Evolutionary conservation across 1,140 invertebrate genomes (phyloP), one percentile per base, ranked within the genome.

Genomic region (Zaprionus davidi): DNA sequence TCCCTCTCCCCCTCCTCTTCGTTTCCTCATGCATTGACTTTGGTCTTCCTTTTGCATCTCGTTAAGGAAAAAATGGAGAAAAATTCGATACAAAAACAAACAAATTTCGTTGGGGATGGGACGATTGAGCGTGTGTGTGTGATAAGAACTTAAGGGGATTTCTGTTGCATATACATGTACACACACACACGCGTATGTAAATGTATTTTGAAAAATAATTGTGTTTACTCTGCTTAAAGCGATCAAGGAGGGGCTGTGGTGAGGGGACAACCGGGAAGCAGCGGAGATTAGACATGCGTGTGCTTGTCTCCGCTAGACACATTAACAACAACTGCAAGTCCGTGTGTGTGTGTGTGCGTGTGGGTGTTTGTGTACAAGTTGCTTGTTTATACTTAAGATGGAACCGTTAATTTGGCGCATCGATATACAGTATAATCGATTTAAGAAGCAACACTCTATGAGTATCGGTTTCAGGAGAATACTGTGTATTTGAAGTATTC

Each of bases 181-280:
- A 59, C 56, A 53, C 56, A 22, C 31, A 49, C 12, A 31, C 17
- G 58, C n/a, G n/a, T 56, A 55, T 44, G 56, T 31, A 53, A n/a
- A 56, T 57, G 56, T 34, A 20, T 49, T 49, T 44, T 15, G 13
- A 82, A 87, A 87, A 84, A 88, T 87, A 87, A 87, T 87, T 87
- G 84, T 87, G 84, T 87, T 87, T 87, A 90, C 85, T 84, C 72
- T 76, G 81, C 74, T 76, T 84, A 84, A 87, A 88, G 84, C 81
- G 81, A 87, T 88, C 78, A 81, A 38, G 44, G 11, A 46, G 46
- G 17, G 15, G 63, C 31, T 24, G 22, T 17, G 31, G 46, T 22
- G 24, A 38, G 36, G 38, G 1, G 38, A 28, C 20, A 41, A 67
- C 59, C 74, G 66, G 7, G 7, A 46, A 46, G 46, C 12, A 24